These are phyloP conservation scores for Scortum barcoo DNA, from an alignment of 2,113 vertebrate genomes.

Conservation along the genomic window DNA sequence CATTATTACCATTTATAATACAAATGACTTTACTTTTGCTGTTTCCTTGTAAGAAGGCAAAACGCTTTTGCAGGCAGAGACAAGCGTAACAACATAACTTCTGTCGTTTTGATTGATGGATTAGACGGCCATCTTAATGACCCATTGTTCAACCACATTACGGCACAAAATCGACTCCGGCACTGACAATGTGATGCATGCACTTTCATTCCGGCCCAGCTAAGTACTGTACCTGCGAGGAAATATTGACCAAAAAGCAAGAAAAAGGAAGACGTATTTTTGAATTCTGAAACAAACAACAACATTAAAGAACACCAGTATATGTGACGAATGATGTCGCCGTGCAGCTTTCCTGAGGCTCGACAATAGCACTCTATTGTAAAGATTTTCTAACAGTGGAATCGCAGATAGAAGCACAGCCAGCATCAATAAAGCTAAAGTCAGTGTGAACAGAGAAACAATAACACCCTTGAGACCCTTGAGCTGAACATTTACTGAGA, in stretches of 20 bases:
- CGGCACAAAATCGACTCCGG: not conserved
- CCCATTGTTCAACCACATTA: constrained; percentile 20
- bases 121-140: not conserved
- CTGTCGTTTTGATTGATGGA: constrained; percentile 15
- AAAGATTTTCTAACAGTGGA: constrained; percentile 17
- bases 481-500: not conserved
- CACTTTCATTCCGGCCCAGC: not conserved
- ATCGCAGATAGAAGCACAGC: constrained; percentile 16
- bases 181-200: constrained; percentile 9
- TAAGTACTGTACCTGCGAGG: constrained; percentile 24
- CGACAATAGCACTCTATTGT: not conserved
- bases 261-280: constrained; percentile 11
- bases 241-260: constrained; percentile 7
- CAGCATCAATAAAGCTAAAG: constrained; percentile 42
- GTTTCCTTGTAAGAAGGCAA: not conserved
- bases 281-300: constrained; percentile 32
- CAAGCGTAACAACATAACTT: not conserved
- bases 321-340: constrained; percentile 2
- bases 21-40: not conserved
- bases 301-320: constrained; percentile 14
- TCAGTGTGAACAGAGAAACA: constrained; percentile 26
- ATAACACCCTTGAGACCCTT: constrained; percentile 9
- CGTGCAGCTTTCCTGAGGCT: not conserved
- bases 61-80: not conserved
- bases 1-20: not conserved